These are phyloP conservation scores for Halcyon leucocephala DNA, from an alignment of 2,797 vertebrate species.

Conservation along the genomic window DNA sequence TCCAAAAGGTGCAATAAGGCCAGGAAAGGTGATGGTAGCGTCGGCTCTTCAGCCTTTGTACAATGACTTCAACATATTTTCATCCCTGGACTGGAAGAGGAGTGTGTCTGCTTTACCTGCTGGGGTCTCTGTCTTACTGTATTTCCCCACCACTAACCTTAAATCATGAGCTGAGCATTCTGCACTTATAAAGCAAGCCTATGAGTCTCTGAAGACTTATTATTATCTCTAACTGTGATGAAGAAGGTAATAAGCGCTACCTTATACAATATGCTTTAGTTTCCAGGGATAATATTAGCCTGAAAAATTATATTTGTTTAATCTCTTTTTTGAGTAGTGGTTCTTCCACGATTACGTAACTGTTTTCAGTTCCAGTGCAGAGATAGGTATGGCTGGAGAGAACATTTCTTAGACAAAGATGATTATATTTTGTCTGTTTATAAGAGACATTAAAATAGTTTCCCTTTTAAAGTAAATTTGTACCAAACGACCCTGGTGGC, in stretches of 20 bases:
- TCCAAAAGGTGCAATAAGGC: background rate
- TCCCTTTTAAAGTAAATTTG: constrained; percentile 4
- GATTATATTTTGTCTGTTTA: background rate
- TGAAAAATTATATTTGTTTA: background rate
- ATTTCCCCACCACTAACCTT: background rate
- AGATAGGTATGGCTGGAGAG: background rate
- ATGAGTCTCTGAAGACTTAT: background rate
- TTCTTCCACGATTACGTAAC: background rate
- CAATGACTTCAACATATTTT: background rate
- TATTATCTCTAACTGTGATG: background rate
- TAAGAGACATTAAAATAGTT: background rate
- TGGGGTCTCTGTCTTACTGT: background rate
- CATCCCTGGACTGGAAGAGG: background rate
- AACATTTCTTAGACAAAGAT: background rate
- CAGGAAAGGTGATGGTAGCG: background rate
- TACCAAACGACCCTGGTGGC: background rate
- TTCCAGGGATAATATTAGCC: background rate
- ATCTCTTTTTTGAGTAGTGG: background rate
- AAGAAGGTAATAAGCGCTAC: background rate
- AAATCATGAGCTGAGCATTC: background rate
- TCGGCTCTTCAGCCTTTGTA: background rate
- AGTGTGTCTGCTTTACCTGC: background rate
- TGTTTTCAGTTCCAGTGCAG: background rate
- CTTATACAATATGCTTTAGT: background rate
- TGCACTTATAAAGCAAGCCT: background rate